Percentiles rank a stretch among this genome's conserved stretches.
These are phyloP conservation scores for Steinernema carpocapsae DNA, from an alignment of 2,888 invertebrate genomes.

Conservation along the genomic window DNA sequence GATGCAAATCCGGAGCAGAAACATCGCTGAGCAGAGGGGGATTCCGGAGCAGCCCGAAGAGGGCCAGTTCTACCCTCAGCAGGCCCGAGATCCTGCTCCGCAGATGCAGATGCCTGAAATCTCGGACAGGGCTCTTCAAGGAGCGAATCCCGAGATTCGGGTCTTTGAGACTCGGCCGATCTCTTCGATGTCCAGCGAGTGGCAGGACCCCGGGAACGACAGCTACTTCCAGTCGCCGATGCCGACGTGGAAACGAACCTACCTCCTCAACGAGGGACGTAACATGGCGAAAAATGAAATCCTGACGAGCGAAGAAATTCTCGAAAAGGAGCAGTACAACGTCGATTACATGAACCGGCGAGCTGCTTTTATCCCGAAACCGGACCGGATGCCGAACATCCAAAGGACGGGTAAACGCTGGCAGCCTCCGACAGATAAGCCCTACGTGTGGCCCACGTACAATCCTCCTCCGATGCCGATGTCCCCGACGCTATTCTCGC, in stretches of 20 bases:
- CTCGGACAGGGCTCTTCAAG: constrained; percentile 9
- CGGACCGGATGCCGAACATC: constrained; percentile 48
- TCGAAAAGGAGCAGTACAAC: constrained; percentile 65
- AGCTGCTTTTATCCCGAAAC: constrained; percentile 66
- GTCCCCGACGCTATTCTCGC: constrained; percentile 18
- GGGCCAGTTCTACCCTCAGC: constrained; percentile 3
- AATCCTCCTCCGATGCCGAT: constrained; percentile 13
- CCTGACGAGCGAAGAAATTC: constrained; percentile 63
- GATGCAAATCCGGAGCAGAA: neutral
- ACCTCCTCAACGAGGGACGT: constrained; percentile 53
- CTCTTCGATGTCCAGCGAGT: constrained; percentile 51
- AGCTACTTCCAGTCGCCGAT: constrained; percentile 38
- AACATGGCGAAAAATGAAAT: constrained; percentile 64
- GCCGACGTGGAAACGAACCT: constrained; percentile 61
- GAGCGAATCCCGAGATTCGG: constrained; percentile 45
- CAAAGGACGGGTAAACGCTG: constrained; percentile 61
- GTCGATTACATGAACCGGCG: constrained; percentile 65
- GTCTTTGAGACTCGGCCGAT: constrained; percentile 66
- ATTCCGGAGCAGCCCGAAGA: neutral
- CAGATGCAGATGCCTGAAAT: constrained; percentile 36
- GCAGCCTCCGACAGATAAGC: constrained; percentile 69
- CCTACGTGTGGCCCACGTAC: constrained; percentile 56
- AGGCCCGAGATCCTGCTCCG: constrained; percentile 12
- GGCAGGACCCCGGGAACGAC: constrained; percentile 42
- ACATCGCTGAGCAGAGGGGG: neutral